Evolutionary conservation across 2,888 invertebrate species (phyloP), one percentile per base, ranked within the genome.

Genomic region (Petrophora chlorosata): DNA sequence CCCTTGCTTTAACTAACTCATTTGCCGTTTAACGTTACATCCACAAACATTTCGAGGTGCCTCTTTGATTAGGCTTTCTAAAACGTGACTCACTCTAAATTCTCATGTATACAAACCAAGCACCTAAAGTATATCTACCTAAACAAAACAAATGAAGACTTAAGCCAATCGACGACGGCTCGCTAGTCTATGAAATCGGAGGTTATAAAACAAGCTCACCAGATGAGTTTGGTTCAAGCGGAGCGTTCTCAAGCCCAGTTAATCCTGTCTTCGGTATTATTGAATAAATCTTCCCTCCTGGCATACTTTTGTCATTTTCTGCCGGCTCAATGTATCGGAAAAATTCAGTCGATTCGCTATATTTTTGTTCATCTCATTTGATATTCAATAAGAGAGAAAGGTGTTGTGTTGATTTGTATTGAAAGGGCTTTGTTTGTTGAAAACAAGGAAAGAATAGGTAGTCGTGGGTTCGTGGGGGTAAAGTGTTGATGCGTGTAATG

Each of bases 261-360:
- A 82, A 83, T 84, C 81, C 75, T 78, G 74, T 82, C 80, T 85
- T 79, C 76, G 76, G 74, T 81, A 76, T 84, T 84, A 85, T 82
- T 82, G 82, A 84, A 85, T 85, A 85, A 82, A 84, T 79, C 82
- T 79, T 76, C 73, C 60, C 71, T 73, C 60, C 67, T 72, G 63
- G 68, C 68, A 70, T 79, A 71, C 72, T 75, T 74, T 70, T 70
- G 65, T 67, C 71, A 71, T 76, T 83, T 80, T 68, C 62, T 66
- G 67, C 61, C 44, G 44, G 53, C 49, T 57, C 53, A 58, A 56
- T 56, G 76, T 81, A 79, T 76, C 69, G 79, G 77, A 82, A 81
- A 75, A 74, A 74, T 65, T 75, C 69, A 67, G 56, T 50, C 40
- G 63, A 67, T 61, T 45, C 53, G 41, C 56, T 46, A 61, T 59